phyloP scores from a whole-genome alignment of 2,113 vertebrate genomes.

The Okapia johnstoni region DNA sequence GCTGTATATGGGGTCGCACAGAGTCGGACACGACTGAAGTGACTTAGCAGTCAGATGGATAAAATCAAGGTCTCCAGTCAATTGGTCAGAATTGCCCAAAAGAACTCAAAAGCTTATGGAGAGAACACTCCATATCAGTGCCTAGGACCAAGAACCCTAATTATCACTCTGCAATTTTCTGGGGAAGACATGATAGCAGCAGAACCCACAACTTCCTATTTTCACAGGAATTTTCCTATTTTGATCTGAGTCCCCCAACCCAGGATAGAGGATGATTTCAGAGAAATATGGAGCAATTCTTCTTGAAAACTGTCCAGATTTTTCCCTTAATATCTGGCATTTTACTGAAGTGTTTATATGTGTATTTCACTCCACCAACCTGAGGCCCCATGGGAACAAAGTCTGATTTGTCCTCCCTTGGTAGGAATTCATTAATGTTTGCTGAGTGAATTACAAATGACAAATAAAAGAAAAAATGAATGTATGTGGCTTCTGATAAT shows the following conservation, averaged over 20 bases:
- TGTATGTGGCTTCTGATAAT: background rate
- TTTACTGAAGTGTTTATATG: background rate
- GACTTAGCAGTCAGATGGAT: no score
- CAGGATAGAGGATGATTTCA: background rate
- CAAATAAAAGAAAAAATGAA: background rate
- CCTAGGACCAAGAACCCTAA: background rate
- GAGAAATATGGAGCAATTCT: background rate
- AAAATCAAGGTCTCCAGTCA: background rate
- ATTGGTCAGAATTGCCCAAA: background rate
- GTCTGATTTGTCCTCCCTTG: background rate
- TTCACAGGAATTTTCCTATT: background rate
- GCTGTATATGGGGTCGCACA: no score
- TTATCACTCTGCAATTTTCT: background rate
- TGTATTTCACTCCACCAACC: background rate
- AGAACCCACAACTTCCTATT: background rate
- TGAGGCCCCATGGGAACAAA: background rate
- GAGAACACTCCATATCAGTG: background rate
- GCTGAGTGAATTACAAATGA: background rate
- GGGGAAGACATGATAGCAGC: background rate
- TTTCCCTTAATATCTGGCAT: background rate
- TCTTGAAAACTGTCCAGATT: background rate
- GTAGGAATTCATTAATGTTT: background rate
- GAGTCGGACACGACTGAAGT: no score
- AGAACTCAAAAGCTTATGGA: background rate
- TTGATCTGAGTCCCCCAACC: background rate